Base-by-base conservation (phyloP, 2,113 vertebrate species). In the Bostrychus sinensis region DNA sequence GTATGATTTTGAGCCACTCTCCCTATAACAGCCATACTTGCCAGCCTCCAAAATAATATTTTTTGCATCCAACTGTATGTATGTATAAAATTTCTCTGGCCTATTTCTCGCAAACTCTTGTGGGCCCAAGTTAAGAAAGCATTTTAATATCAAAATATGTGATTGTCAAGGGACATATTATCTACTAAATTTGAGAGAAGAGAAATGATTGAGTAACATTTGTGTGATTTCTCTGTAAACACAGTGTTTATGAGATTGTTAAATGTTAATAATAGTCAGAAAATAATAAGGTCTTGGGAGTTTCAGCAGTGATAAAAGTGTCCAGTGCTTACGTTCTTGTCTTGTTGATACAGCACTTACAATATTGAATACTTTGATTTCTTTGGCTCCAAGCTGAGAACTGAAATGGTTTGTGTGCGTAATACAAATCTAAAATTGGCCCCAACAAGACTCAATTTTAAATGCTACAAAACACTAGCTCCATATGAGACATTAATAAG, bases 221-320 rank as follows among this genome's bases (percentile, higher is more conserved):
- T 50, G 46, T 23, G 19, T 50, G 25, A 50, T 50, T 28, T 51
- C 48, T 51, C 25, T 28, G 23, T 50, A 28, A 51, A 51, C 25
- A 30, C 48, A 51, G 10, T 51, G 23, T 30, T 51, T 51, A 51
- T 51, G 48, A n/a, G 48, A 23, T 23, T n/a, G 14, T 51, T 28
- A 51, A 51, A 51, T 51, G 48, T 51, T 51, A 51, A 25, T 51
- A 28, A 51, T 51, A 13, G 23, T 8, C 48, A n/a, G 48, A 51
- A 51, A n/a, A 28, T n/a, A 28, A 51, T 28, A 23, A 28, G 48
- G 14, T 23, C 25, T 26, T 16, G 46, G 25, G 46, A 48, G 22
- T 50, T 51, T 30, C 48, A n/a, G 2, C 28, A 51, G 48, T 51
- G 48, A 51, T 51, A 51, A 51, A 51, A 51, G 13, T 28, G 25